Evolutionary conservation across 2,797 vertebrate genomes (phyloP).

Genomic region (Percopsis omiscomaycus): DNA sequence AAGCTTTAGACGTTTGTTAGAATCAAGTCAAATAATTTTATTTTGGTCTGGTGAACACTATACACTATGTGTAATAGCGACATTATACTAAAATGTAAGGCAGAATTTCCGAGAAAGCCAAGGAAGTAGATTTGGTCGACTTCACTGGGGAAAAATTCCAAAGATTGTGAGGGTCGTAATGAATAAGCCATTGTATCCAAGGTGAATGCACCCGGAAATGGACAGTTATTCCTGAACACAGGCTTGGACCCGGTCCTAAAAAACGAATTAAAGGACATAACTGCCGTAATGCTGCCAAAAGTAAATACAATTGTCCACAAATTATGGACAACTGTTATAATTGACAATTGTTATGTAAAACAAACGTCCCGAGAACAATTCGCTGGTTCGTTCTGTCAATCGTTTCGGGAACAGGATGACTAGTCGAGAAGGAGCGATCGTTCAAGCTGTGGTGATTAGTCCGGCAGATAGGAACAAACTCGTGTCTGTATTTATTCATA

Average conservation of each 20-base stretch:
- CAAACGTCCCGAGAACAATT: slow-evolving; percentile 27
- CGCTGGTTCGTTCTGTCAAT: not conserved
- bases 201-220: slow-evolving; percentile 2
- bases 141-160: slow-evolving; percentile 48
- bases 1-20: too few relatives aligned
- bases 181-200: slow-evolving; percentile 52
- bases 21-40: too few relatives aligned
- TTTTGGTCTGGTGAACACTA: too few relatives aligned
- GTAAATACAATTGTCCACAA: too few relatives aligned
- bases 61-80: too few relatives aligned
- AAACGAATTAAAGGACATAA: too few relatives aligned
- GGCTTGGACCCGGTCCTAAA: not conserved
- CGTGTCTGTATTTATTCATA: slow-evolving; percentile 19
- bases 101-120: slow-evolving; percentile 6
- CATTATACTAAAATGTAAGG: not conserved
- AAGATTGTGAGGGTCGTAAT: slow-evolving; percentile 23
- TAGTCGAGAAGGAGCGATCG: slow-evolving; percentile 59
- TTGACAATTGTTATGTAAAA: not conserved
- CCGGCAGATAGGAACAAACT: slow-evolving; percentile 30
- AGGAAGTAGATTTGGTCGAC: not conserved
- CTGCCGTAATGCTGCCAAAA: too few relatives aligned
- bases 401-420: slow-evolving; percentile 37
- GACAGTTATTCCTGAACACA: not conserved
- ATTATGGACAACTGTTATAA: too few relatives aligned
- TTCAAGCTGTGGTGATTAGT: slow-evolving; percentile 34